phyloP scores from a whole-genome alignment of 2,888 invertebrate species.

The Anthophora plumipes region DNA sequence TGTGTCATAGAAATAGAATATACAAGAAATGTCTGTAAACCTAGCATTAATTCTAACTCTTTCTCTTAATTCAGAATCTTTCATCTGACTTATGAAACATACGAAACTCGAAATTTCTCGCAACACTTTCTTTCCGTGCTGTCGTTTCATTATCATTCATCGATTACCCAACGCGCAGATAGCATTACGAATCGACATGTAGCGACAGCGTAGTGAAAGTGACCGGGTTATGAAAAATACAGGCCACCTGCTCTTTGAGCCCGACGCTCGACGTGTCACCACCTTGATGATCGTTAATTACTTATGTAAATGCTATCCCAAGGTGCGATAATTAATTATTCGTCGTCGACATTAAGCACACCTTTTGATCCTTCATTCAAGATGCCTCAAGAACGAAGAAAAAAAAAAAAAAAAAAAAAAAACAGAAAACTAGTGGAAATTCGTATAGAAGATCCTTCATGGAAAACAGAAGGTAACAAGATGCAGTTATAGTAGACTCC shows the following conservation, averaged over 20 bases:
- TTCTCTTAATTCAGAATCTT: not conserved
- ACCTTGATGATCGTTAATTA: constrained; percentile 47
- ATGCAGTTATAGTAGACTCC: too few species aligned
- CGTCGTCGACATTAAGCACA: constrained; percentile 8
- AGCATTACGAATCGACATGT: constrained; percentile 34
- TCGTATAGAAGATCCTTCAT: not conserved
- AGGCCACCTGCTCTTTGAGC: constrained; percentile 25
- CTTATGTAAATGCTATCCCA: constrained; percentile 21
- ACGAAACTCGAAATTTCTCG: constrained; percentile 15
- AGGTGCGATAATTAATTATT: constrained; percentile 48
- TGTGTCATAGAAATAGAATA: too few species aligned
- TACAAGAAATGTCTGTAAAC: too few species aligned
- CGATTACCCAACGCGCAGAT: constrained; percentile 43
- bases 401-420: not conserved
- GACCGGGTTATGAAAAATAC: constrained; percentile 26
- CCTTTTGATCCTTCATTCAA: constrained; percentile 4
- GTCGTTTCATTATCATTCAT: constrained; percentile 26
- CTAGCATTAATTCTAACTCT: not conserved
- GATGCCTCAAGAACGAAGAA: not conserved
- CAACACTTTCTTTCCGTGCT: constrained; percentile 38
- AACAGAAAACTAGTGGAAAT: not conserved
- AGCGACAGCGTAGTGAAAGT: constrained; percentile 52
- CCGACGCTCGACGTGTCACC: constrained; percentile 20
- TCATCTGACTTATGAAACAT: not conserved
- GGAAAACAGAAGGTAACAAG: too few species aligned